A percentile compares a stretch with the other conserved stretches of the same genome.
Evolutionary conservation across 2,113 vertebrate genomes (phyloP).

Genomic region (Cygnus buccinator): DNA sequence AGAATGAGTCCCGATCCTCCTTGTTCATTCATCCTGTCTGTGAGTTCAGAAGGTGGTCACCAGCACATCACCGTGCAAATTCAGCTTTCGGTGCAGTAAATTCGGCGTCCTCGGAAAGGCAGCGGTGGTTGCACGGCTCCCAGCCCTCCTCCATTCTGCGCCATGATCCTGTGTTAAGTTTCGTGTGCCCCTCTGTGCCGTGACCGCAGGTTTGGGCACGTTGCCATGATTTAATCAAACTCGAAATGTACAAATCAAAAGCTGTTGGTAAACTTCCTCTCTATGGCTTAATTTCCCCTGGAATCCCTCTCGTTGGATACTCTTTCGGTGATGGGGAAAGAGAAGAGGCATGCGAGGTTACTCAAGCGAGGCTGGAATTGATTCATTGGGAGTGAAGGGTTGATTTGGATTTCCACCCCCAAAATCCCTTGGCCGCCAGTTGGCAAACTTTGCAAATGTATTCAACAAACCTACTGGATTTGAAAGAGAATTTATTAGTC

Average conservation of each 20-base stretch:
- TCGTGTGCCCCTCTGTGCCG: fast-evolving
- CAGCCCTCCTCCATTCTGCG: background rate
- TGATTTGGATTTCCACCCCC: background rate
- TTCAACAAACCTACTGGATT: background rate
- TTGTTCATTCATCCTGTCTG: background rate
- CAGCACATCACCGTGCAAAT: background rate
- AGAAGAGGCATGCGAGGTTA: background rate
- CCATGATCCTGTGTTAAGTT: background rate
- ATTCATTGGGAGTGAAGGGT: background rate
- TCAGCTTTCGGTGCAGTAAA: background rate
- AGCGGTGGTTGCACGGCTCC: fast-evolving
- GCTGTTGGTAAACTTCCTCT: background rate
- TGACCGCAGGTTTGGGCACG: background rate
- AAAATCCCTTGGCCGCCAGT: background rate
- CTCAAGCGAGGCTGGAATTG: background rate
- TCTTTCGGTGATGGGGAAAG: background rate
- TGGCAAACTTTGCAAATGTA: background rate
- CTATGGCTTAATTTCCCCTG: background rate
- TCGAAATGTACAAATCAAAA: background rate
- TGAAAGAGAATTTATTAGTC: background rate
- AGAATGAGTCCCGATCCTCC: fast-evolving
- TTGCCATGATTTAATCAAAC: background rate
- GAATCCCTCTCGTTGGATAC: background rate
- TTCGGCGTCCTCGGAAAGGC: background rate
- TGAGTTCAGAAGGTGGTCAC: too few species aligned